Conservation (phyloP, 2,797 vertebrate genomes). For the Acanthurus tractus region DNA sequence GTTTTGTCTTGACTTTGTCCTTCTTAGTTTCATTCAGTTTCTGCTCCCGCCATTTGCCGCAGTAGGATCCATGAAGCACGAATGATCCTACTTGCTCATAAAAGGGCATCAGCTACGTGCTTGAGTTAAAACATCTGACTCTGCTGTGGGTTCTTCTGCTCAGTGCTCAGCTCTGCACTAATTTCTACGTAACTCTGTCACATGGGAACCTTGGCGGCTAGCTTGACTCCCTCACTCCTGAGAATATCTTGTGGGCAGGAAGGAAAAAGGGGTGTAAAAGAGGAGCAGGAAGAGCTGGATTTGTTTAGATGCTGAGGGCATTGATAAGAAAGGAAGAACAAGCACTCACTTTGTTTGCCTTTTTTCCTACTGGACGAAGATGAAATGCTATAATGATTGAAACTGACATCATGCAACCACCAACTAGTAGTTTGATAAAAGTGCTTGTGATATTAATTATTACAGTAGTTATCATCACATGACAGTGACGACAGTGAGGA, state of each 20-base stretch:
- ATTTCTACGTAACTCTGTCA: conserved; percentile 17
- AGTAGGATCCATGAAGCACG: background rate
- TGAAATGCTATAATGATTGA: background rate
- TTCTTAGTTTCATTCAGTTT: background rate
- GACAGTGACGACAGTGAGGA: background rate
- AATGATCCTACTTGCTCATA: too few relatives aligned
- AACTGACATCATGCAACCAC: background rate
- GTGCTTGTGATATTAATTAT: background rate
- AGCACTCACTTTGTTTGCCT: conserved; percentile 28
- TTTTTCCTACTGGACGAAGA: background rate
- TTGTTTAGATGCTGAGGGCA: conserved; percentile 40
- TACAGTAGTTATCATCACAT: conserved; percentile 25
- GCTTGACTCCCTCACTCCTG: conserved; percentile 3
- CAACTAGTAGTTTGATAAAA: background rate
- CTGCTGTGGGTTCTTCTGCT: too few relatives aligned
- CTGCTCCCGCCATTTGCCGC: conserved; percentile 10
- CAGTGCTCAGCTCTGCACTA: too few relatives aligned
- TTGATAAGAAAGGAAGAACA: conserved; percentile 53
- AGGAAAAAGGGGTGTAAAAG: conserved; percentile 13
- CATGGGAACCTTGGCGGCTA: conserved; percentile 8
- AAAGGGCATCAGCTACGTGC: too few relatives aligned
- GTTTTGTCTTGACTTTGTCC: conserved; percentile 1
- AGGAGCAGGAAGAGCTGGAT: conserved; percentile 40
- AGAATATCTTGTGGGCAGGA: conserved; percentile 4
- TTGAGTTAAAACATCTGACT: too few relatives aligned